Percentiles rank a stretch among this genome's conserved stretches.
phyloP scores from a whole-genome alignment of 2,888 invertebrate species.

The Prenolepis imparis region DNA sequence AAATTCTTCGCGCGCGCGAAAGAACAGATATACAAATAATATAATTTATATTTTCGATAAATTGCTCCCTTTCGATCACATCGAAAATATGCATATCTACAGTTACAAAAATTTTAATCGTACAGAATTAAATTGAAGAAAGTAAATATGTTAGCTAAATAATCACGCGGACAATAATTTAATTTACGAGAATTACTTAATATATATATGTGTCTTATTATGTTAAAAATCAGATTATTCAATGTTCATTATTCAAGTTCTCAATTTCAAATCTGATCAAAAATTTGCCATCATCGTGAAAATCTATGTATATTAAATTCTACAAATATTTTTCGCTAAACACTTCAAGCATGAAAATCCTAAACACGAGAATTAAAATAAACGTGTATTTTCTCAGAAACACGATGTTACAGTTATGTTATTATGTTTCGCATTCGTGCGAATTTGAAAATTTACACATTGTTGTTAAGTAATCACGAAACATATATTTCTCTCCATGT shows the following conservation, averaged over 20 bases:
- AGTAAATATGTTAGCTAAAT: not conserved
- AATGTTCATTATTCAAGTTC: constrained; percentile 10
- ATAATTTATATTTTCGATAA: not conserved
- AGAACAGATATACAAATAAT: not conserved
- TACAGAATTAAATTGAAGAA: not conserved
- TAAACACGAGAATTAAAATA: not conserved
- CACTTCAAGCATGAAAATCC: not conserved
- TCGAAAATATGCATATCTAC: not conserved
- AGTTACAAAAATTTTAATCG: not conserved
- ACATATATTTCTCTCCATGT: not conserved
- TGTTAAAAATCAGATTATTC: not conserved
- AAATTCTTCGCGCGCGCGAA: no score
- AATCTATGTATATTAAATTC: not conserved
- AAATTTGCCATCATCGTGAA: not conserved
- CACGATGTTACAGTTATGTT: not conserved
- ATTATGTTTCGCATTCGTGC: constrained; percentile 8
- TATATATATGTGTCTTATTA: not conserved
- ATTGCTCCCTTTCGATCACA: not conserved
- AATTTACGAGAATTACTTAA: not conserved
- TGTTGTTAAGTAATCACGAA: constrained; percentile 12
- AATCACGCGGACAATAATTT: not conserved
- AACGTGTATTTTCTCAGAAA: not conserved
- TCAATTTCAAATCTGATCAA: not conserved
- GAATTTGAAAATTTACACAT: not conserved
- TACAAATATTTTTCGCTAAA: constrained; percentile 3